Evolutionary conservation across 2,113 vertebrate species (phyloP).

Genomic region (Halichoerus grypus): DNA sequence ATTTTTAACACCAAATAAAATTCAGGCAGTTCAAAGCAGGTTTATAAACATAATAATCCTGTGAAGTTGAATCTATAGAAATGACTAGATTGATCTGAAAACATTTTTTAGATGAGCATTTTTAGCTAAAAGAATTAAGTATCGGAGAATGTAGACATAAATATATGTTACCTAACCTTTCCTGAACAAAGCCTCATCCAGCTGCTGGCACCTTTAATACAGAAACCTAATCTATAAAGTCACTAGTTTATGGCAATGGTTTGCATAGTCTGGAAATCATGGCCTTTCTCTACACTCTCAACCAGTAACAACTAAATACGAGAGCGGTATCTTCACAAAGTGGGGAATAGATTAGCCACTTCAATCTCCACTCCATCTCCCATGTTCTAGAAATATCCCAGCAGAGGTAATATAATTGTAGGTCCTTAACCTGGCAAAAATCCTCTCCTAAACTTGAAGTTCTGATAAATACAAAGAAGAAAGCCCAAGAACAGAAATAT

Average conservation of each 20-base stretch:
- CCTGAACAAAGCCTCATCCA: slow-evolving; percentile 17
- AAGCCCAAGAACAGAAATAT: slow-evolving; percentile 50
- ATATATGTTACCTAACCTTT: slow-evolving; percentile 41
- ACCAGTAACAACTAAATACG: neutral
- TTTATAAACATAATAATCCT: slow-evolving; percentile 58
- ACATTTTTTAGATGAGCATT: slow-evolving; percentile 46
- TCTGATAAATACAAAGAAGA: slow-evolving; percentile 40
- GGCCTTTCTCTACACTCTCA: neutral
- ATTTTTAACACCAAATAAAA: slow-evolving; percentile 75
- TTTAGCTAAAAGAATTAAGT: slow-evolving; percentile 58
- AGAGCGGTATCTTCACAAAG: neutral
- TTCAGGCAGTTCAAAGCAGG: slow-evolving; percentile 55
- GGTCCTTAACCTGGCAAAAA: slow-evolving; percentile 61
- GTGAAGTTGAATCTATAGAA: slow-evolving; percentile 56
- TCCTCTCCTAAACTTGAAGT: slow-evolving; percentile 49
- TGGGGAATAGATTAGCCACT: neutral
- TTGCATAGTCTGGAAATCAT: neutral
- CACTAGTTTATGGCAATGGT: neutral
- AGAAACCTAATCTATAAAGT: slow-evolving; percentile 11
- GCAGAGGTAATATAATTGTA: slow-evolving; percentile 21
- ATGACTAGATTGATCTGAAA: slow-evolving; percentile 59
- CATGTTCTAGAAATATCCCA: slow-evolving; percentile 37
- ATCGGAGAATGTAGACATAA: slow-evolving; percentile 6
- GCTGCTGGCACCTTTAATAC: slow-evolving; percentile 17
- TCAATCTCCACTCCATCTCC: neutral